Conservation (phyloP, 2,113 vertebrate species). For the Mirza zaza region DNA sequence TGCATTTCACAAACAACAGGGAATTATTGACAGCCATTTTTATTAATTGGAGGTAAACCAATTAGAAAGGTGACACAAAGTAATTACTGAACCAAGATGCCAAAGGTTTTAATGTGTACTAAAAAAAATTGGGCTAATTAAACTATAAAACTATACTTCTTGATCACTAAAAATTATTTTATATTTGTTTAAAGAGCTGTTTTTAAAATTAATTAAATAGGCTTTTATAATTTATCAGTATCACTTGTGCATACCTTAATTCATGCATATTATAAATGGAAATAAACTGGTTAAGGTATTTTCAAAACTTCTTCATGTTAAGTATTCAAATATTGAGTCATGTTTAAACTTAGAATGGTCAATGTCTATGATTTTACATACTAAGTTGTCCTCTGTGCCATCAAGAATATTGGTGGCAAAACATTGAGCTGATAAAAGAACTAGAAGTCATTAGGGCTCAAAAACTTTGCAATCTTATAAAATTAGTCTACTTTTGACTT, state of each 20-base stretch:
- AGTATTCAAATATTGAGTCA: not conserved
- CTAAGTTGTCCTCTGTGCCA: not conserved
- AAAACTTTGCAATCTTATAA: not conserved
- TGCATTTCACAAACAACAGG: not conserved
- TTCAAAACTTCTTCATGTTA: not conserved
- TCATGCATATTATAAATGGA: not conserved
- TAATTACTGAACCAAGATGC: not conserved
- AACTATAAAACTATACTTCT: not conserved
- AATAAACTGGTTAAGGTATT: not conserved
- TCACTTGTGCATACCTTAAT: not conserved
- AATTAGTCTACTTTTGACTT: not conserved
- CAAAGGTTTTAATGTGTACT: not conserved
- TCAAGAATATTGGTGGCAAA: not conserved
- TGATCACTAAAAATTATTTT: not conserved
- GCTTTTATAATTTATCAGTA: not conserved
- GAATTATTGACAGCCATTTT: not conserved
- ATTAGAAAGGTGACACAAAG: not conserved
- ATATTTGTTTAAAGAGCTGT: not conserved
- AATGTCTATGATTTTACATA: not conserved
- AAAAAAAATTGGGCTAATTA: not conserved
- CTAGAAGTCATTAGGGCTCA: not conserved
- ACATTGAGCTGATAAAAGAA: not conserved
- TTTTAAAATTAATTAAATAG: constrained; percentile 15
- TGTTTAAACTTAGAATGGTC: constrained; percentile 8
- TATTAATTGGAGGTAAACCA: not conserved